Evolutionary conservation across 2,888 invertebrate genomes (phyloP).

Genomic region (Miltochrista miniata): DNA sequence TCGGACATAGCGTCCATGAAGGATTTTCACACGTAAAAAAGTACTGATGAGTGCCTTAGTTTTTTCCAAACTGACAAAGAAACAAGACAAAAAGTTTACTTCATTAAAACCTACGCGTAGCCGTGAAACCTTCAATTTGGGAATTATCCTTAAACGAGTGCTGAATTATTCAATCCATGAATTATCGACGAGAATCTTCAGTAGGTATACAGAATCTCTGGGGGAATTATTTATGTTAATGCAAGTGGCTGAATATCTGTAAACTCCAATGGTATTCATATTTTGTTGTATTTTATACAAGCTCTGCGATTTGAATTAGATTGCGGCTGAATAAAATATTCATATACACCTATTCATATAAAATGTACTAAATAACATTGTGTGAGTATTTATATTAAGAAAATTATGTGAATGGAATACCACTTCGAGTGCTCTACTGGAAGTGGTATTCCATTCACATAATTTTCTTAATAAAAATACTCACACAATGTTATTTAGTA

Average conservation of each 20-base stretch:
- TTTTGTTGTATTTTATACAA: constrained; percentile 12
- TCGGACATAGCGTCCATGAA: too few relatives aligned
- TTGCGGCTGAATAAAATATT: too few relatives aligned
- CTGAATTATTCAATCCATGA: constrained; percentile 73
- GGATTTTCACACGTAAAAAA: too few relatives aligned
- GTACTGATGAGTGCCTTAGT: too few relatives aligned
- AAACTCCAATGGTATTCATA: constrained; percentile 19
- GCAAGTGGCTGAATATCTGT: constrained; percentile 48
- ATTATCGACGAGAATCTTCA: constrained; percentile 67
- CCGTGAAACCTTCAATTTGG: constrained; percentile 69
- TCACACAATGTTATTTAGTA: too few relatives aligned
- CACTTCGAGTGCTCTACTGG: too few relatives aligned
- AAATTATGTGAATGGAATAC: too few relatives aligned
- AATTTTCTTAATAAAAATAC: too few relatives aligned
- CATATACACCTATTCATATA: too few relatives aligned
- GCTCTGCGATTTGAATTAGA: background rate
- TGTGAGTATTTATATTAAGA: too few relatives aligned
- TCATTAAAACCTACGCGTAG: constrained; percentile 60
- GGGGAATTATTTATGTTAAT: constrained; percentile 68
- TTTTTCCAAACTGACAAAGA: constrained; percentile 13
- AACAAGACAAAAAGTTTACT: constrained; percentile 54
- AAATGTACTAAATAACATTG: too few relatives aligned
- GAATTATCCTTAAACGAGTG: constrained; percentile 70
- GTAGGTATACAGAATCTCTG: constrained; percentile 55
- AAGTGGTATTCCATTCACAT: too few relatives aligned